Conservation (phyloP, 2,113 vertebrate genomes). For the Maccullochella peelii region DNA sequence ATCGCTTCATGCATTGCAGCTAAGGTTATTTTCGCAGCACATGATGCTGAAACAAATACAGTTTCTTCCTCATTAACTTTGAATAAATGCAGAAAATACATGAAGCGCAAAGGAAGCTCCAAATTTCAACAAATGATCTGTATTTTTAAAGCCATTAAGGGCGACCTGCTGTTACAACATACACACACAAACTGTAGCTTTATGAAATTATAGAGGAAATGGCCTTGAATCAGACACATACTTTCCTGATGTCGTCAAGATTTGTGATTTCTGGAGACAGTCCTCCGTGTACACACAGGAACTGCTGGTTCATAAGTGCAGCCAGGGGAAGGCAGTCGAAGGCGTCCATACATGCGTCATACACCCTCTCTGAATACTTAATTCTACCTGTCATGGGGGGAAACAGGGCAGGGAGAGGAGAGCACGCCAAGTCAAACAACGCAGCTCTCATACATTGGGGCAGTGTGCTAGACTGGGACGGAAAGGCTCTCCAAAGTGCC, state of each 20-base stretch:
- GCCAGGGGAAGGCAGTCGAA: constrained; percentile 99
- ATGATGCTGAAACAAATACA: constrained; percentile 26
- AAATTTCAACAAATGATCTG: constrained; percentile 23
- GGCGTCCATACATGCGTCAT: constrained; percentile 99
- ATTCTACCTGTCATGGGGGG: constrained; percentile 93
- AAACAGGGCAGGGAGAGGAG: constrained; percentile 47
- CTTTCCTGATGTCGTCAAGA: constrained; percentile 99
- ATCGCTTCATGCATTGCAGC: constrained; percentile 26
- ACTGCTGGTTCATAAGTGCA: constrained; percentile 99
- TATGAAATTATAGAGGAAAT: constrained; percentile 38
- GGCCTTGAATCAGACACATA: constrained; percentile 83
- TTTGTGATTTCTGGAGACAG: constrained; percentile 99
- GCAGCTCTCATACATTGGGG: constrained; percentile 48
- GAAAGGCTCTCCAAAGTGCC: constrained; percentile 57
- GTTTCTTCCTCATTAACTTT: constrained; percentile 29
- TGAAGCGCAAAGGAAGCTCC: constrained; percentile 4
- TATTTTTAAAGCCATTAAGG: constrained; percentile 26
- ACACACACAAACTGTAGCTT: constrained; percentile 9
- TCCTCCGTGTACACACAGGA: constrained; percentile 97
- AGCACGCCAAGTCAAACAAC: constrained; percentile 73
- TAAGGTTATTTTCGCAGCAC: constrained; percentile 40
- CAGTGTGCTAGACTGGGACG: constrained; percentile 46
- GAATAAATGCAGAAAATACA: constrained; percentile 30
- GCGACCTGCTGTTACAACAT: constrained; percentile 25
- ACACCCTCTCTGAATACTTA: constrained; percentile 99